Conservation (phyloP, 1,140 invertebrate species). For the Lucilia sericata region DNA sequence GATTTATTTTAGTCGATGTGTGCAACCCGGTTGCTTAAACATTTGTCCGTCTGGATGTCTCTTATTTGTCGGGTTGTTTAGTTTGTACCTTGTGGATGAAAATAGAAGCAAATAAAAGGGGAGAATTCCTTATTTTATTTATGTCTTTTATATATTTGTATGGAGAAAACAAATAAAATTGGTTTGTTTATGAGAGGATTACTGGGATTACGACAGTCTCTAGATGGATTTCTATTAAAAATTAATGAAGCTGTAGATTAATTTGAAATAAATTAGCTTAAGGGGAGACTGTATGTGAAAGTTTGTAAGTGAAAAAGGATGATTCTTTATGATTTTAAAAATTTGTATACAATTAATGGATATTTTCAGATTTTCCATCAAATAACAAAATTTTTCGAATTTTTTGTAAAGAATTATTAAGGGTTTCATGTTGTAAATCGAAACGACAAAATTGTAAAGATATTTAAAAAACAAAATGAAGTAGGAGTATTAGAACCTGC, state of each 20-base stretch:
- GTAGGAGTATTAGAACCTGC: too few species aligned
- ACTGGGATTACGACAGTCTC: not conserved
- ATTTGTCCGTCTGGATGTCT: too few species aligned
- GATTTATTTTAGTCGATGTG: not conserved
- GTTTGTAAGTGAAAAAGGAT: not conserved
- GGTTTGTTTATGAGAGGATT: conserved; percentile 1
- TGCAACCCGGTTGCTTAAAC: not conserved
- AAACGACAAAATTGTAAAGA: too few species aligned
- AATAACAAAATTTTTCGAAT: not conserved
- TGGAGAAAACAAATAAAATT: not conserved
- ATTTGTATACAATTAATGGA: too few species aligned
- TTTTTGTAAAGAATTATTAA: too few species aligned
- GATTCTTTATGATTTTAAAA: not conserved
- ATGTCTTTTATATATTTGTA: too few species aligned
- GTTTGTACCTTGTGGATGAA: too few species aligned
- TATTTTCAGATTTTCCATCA: not conserved
- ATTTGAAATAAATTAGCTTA: not conserved
- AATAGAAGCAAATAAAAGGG: not conserved
- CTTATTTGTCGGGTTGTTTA: not conserved
- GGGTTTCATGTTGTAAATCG: too few species aligned
- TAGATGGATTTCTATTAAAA: not conserved
- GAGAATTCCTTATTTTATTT: not conserved
- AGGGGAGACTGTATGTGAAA: not conserved
- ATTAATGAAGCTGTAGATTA: too few species aligned
- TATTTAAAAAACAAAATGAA: too few species aligned